Percentiles rank a stretch among this genome's conserved stretches.
Conservation (phyloP, 2,113 vertebrate species). For the Tetrao urogallus region DNA sequence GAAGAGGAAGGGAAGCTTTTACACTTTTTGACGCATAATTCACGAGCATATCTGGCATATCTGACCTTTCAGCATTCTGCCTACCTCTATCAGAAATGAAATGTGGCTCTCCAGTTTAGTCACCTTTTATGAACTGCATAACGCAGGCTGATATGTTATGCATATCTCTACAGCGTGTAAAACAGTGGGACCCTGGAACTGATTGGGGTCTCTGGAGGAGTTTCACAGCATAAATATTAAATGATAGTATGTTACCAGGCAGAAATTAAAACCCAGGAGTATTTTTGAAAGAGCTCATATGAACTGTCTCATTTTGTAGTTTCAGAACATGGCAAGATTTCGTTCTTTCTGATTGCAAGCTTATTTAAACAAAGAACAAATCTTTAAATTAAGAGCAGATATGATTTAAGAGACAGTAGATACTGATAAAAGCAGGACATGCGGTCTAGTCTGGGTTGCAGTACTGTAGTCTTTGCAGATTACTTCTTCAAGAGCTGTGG, state of each 20-base stretch:
- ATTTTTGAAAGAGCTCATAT: not conserved
- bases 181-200: not conserved
- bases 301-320: not conserved
- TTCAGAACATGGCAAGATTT: not conserved
- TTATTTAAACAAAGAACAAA: constrained; percentile 16
- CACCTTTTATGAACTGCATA: not conserved
- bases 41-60: not conserved
- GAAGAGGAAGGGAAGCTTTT: not conserved
- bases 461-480: not conserved
- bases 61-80: not conserved
- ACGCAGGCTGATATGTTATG: not conserved
- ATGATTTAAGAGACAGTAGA: not conserved
- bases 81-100: not conserved
- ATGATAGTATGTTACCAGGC: not conserved
- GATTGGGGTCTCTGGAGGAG: not conserved
- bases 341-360: not conserved
- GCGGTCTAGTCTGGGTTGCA: not conserved
- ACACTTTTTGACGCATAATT: not conserved
- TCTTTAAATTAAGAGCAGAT: not conserved
- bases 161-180: not conserved
- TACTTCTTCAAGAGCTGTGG: not conserved
- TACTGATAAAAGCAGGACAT: not conserved
- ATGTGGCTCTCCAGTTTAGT: not conserved
- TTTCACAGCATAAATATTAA: constrained; percentile 23
- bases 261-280: not conserved